Percentiles rank a stretch among this genome's conserved stretches.
Conservation (phyloP, 2,797 vertebrate genomes). For the Gallirallus australis region DNA sequence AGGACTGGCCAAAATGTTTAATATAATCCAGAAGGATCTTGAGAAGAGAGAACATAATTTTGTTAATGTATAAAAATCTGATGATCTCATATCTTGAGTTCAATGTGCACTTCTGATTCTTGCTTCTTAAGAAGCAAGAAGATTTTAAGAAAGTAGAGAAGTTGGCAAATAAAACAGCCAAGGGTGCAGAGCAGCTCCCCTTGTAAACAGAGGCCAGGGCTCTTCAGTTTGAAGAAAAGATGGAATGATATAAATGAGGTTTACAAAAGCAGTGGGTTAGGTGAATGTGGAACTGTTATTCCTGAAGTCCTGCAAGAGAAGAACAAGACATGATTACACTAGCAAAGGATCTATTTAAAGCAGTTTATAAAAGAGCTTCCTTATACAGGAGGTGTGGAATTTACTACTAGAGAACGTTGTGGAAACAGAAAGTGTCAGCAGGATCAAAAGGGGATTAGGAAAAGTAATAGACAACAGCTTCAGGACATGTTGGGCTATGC, state of each 20-base stretch:
- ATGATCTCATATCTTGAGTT: neutral
- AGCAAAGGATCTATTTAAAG: neutral
- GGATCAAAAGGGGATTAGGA: neutral
- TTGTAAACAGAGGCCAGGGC: neutral
- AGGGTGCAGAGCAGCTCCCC: neutral
- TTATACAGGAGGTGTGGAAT: neutral
- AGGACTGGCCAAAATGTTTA: neutral
- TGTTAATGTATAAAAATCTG: neutral
- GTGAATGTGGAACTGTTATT: neutral
- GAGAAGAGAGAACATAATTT: neutral
- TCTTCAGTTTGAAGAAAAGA: neutral
- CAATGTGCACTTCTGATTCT: neutral
- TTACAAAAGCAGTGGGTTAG: neutral
- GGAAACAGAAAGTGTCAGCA: neutral
- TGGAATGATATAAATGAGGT: neutral
- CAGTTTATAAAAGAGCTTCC: neutral
- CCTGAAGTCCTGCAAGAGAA: neutral
- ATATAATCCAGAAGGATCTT: neutral
- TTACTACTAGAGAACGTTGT: neutral
- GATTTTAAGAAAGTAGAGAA: neutral
- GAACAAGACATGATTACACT: neutral
- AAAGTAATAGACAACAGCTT: neutral
- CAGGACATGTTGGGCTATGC: neutral
- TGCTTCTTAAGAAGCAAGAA: neutral
- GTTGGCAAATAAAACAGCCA: neutral